Base-by-base conservation (phyloP, 2,888 invertebrate species). In the Drosophila trichaetosa region DNA sequence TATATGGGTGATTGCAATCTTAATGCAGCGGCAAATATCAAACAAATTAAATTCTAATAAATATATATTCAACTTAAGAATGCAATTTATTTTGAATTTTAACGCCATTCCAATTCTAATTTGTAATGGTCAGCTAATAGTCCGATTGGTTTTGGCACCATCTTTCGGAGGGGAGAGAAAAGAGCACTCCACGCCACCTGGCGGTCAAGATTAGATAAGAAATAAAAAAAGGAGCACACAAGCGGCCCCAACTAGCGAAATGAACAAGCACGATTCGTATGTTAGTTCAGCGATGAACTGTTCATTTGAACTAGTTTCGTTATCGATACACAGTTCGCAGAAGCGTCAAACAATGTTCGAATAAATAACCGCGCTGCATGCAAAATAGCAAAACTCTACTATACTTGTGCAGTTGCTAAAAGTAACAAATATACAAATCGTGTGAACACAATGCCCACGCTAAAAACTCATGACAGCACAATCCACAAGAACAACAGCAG, bases 31-130 rank as follows among this genome's bases (percentile, higher is more conserved):
- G 90, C 72, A 42, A 60, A 46, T 69, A 52, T 79, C 73, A 89
- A 84, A 56, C 53, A 73, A 74, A 87, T 89, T 21, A 63, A 87
- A 72, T 42, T 54, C 16, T 21, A 72, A 85, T 79, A 69, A 72
- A 86, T 71, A 63, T 56, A 64, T 48, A 71, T 71, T 40, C 42
- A 42, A 42, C 13, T 24, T n/a, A 38, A n/a, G 13, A 48, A 31
- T 46, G 42, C 52, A 36, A 48, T 24, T 16, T 58, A 51, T 38
- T 34, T 54, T 36, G 36, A 33, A 24, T 33, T 34, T 21, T 7
- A 29, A 52, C 29, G 31, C 27, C 34, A 33, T 40, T 57, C 51
- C 3, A 4, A 46, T 46, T 68, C 1, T 34, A 24, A 24, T 10
- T 21, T 34, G 0, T 18, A 21, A 13, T 46, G 21, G 13, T 21